These are phyloP conservation scores for Drosophila pachea DNA, from an alignment of 1,140 invertebrate species.

Conservation along the genomic window DNA sequence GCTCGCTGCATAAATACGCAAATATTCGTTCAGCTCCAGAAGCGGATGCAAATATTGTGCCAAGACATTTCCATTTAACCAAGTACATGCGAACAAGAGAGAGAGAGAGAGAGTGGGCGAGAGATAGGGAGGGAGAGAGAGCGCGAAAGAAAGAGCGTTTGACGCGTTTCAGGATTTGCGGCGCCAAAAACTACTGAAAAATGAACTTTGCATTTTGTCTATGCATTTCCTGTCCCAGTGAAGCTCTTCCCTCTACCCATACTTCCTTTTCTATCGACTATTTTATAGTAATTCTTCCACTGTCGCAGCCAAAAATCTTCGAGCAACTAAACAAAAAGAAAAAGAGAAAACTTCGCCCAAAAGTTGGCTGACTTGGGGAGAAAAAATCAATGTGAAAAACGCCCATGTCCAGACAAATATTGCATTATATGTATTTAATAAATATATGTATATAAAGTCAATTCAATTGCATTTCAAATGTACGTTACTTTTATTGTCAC, in stretches of 20 bases:
- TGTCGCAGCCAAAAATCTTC: conserved; percentile 16
- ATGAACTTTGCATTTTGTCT: conserved; percentile 75
- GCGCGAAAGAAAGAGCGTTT: conserved; percentile 28
- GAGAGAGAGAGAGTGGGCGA: conserved; percentile 10
- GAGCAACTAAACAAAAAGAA: conserved; percentile 24
- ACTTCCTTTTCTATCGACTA: not conserved
- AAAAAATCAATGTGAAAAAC: too few relatives aligned
- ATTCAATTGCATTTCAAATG: conserved; percentile 3
- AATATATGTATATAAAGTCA: too few relatives aligned
- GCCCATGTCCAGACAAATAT: too few relatives aligned
- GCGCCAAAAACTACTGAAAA: conserved; percentile 76
- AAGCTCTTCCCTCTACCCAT: conserved; percentile 33
- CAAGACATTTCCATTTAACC: conserved; percentile 62
- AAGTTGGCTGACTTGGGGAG: too few relatives aligned
- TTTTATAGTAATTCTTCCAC: too few relatives aligned
- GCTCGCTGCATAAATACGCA: conserved; percentile 66
- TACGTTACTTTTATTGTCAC: not conserved
- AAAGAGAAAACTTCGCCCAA: not conserved
- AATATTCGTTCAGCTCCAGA: conserved; percentile 44
- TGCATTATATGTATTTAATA: too few relatives aligned
- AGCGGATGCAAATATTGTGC: conserved; percentile 59
- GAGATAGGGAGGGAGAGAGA: conserved; percentile 39
- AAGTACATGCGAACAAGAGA: conserved; percentile 14
- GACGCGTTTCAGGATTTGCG: conserved; percentile 57
- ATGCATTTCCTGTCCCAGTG: conserved; percentile 65